Conservation (phyloP, 2,888 invertebrate species). For the Notodonta dromedarius region DNA sequence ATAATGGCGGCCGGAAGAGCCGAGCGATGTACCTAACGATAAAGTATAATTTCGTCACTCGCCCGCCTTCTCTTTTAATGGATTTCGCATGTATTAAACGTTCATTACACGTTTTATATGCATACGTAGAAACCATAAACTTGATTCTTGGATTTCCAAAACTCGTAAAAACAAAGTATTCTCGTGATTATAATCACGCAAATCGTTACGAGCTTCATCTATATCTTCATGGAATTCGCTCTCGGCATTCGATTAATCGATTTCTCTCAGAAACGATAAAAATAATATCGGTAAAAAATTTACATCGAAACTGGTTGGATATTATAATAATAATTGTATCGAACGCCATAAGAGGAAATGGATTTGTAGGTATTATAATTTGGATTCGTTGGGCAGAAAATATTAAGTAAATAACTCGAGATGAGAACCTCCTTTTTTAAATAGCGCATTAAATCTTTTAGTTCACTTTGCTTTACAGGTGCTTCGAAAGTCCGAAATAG, state of each 20-base stretch:
- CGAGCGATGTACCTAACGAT: constrained; percentile 34
- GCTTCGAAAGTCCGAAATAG: too few relatives aligned
- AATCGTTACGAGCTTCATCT: constrained; percentile 16
- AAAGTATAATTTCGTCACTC: constrained; percentile 31
- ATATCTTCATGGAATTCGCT: constrained; percentile 27
- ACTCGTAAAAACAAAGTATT: constrained; percentile 32
- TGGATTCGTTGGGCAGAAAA: too few relatives aligned
- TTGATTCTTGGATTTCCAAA: constrained; percentile 27
- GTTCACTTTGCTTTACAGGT: too few relatives aligned
- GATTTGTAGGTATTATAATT: too few relatives aligned
- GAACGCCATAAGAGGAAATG: too few relatives aligned
- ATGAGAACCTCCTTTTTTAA: too few relatives aligned
- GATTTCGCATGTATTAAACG: constrained; percentile 35
- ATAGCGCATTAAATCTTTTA: too few relatives aligned
- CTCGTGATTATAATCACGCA: constrained; percentile 28
- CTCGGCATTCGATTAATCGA: constrained; percentile 16
- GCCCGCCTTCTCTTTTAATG: constrained; percentile 31
- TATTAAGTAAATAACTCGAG: too few relatives aligned
- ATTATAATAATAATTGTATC: too few relatives aligned
- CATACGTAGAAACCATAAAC: constrained; percentile 33
- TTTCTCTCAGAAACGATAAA: constrained; percentile 37
- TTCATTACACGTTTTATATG: constrained; percentile 30
- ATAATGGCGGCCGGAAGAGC: constrained; percentile 46
- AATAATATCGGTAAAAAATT: constrained; percentile 16
- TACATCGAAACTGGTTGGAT: constrained; percentile 13